Conservation (phyloP, 2,113 vertebrate genomes). For the Lathamus discolor region DNA sequence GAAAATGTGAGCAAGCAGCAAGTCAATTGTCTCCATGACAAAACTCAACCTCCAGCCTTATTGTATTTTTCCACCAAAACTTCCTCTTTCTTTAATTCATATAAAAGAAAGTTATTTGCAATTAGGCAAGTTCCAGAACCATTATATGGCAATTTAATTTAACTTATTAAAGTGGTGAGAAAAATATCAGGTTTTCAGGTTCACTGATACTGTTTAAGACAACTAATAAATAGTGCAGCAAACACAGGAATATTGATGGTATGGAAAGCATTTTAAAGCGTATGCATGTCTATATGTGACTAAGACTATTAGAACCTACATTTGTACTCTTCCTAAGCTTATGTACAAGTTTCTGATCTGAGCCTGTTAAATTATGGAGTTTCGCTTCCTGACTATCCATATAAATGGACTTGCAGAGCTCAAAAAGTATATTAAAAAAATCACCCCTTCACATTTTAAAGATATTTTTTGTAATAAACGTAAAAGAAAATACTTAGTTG, state of each 20-base stretch:
- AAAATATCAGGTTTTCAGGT: background rate
- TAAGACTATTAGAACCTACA: background rate
- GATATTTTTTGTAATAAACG: background rate
- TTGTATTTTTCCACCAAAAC: background rate
- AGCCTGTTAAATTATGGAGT: background rate
- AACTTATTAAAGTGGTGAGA: background rate
- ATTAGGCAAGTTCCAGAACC: background rate
- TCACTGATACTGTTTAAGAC: background rate
- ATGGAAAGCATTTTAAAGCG: background rate
- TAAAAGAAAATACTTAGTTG: background rate
- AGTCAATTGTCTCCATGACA: background rate
- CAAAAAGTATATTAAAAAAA: background rate
- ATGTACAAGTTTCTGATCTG: background rate
- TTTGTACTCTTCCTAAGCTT: background rate
- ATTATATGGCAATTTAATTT: background rate
- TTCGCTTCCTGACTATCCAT: background rate
- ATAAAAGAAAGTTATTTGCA: background rate
- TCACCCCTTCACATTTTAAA: background rate
- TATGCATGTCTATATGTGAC: background rate
- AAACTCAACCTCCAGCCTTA: background rate
- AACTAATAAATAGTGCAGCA: background rate
- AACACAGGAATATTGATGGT: background rate
- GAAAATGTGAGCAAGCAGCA: background rate
- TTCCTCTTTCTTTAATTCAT: background rate
- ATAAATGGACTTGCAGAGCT: background rate